Base-by-base conservation (phyloP, 2,797 vertebrate species). In the Pseudochromis fuscus region DNA sequence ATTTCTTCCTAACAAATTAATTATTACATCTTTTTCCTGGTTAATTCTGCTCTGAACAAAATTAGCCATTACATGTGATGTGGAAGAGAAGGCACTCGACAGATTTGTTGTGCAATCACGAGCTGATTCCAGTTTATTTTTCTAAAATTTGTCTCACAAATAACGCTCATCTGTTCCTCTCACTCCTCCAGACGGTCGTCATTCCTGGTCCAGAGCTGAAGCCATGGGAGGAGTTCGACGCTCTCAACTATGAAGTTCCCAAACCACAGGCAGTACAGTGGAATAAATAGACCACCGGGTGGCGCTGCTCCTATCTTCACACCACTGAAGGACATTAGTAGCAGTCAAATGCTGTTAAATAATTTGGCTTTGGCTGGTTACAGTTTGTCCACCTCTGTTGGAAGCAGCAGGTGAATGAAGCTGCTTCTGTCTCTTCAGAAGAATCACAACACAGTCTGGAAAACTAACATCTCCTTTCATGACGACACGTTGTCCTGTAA, bases 191-290 rank as follows among this genome's bases (percentile, higher is more conserved):
- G 98, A 99, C 97, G 0, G 75, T 98, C 59, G 82, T 95, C 93
- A 94, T 98, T 75, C 95, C 96, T 24, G 95, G 95, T 44, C 96
- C 96, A 0, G 58, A 88, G 19, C 84, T 94, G 61, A 90, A 93
- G 28, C 92, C 96, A 0, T 86, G 86, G 0, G 84, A 96, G 38
- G 96, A 96, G 48, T 93, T 90, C n/a, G 93, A 95, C 16, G 76
- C 90, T 48, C 55, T 63, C 13, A 91, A 82, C 66, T 90, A 90
- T 78, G 79, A 92, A 53, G 64, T 91, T 67, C 83, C 86, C 44
- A 92, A 92, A 68, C 64, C 84, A 21, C 89, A 84, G 15, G 75
- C 85, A 21, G 88, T 90, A 3, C 94, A 94, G 88, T 92, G 89
- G 90, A 53, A 79, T 57, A 92, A 91, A 56, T 92, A 83, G 58